A percentile compares a stretch with the other conserved stretches of the same genome.
Evolutionary conservation across 2,113 vertebrate species (phyloP).

Genomic region (Lampris incognitus): DNA sequence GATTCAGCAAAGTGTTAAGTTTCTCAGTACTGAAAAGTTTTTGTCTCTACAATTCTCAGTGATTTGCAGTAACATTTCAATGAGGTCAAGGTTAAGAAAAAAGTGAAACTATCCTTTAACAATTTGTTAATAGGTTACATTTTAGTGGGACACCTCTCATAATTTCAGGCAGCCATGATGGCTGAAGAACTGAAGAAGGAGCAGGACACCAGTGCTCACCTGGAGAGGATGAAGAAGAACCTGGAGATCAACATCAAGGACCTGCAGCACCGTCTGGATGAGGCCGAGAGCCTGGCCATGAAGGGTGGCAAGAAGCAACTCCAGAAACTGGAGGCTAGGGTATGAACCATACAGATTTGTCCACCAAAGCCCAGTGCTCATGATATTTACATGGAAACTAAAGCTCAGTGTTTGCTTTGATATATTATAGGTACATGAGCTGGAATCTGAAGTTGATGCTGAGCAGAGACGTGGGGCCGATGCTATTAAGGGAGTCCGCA

Average conservation of each 20-base stretch:
- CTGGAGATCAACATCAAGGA: constrained; percentile 79
- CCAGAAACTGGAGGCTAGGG: constrained; percentile 82
- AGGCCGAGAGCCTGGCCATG: constrained; percentile 84
- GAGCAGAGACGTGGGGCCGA: constrained; percentile 14
- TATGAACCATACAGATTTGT: constrained; percentile 28
- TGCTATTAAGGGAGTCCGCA: constrained; percentile 19
- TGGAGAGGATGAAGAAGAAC: constrained; percentile 90
- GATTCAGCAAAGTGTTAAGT: too few species aligned
- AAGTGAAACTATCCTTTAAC: too few species aligned
- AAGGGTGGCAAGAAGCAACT: constrained; percentile 83
- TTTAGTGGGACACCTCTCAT: background rate
- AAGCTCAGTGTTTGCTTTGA: background rate
- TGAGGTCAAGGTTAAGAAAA: background rate
- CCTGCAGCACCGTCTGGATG: constrained; percentile 84
- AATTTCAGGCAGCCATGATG: constrained; percentile 81
- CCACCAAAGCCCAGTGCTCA: too few species aligned
- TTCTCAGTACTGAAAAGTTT: background rate
- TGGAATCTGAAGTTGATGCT: constrained; percentile 22
- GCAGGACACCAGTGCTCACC: constrained; percentile 85
- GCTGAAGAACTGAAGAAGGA: constrained; percentile 88
- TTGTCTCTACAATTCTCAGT: background rate
- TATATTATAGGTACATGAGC: constrained; percentile 28
- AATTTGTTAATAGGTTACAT: too few species aligned
- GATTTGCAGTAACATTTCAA: background rate
- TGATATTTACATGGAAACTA: background rate